Evolutionary conservation across 2,888 invertebrate genomes (phyloP), one percentile per base, ranked within the genome.

Genomic region (Gryllus longicercus): DNA sequence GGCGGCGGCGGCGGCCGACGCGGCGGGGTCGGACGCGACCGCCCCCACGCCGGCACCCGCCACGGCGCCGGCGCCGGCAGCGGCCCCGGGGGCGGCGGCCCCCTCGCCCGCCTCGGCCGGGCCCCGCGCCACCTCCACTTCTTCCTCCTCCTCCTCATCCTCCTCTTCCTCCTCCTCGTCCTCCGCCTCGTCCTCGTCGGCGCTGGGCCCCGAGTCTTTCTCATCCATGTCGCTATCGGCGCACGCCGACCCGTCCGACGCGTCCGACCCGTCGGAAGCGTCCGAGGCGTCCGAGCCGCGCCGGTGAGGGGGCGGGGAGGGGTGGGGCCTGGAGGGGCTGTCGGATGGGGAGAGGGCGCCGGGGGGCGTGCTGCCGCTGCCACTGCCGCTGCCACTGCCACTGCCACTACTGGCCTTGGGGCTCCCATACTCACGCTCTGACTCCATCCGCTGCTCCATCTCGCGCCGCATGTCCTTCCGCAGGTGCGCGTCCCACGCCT

Each of bases 241-340:
- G 76, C 51, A 25, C 23, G 23, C 50, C 74, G 23, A 49, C 63
- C 25, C 74, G 25, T 77, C 78, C n/a, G 23, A 51, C 11, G 74
- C 23, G 78, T 21, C 50, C 14, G 49, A 11, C 38, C 18, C 74
- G n/a, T 77, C 77, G 77, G 77, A 77, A 63, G 63, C 63, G 63
- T 63, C 63, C 63, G 63, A 74, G 78, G n/a, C 38, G 25, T 79
- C n/a, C 79, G 80, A 63, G 49, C 50, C 38, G 76, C 76, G 80
- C 86, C 87, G 83, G 86, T 87, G 84, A 85, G 85, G 38, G 79
- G 74, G 51, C 50, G 75, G 63, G 74, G 63, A 14, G 77, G 23
- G 38, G 75, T n/a, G 21, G 76, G 79, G 11, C 50, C 14, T 18
- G 78, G 23, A 38, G 51, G 49, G 49, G 50, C 50, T 25, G 76